phyloP scores from a whole-genome alignment of 2,888 invertebrate genomes.

The Papilio demoleus region DNA sequence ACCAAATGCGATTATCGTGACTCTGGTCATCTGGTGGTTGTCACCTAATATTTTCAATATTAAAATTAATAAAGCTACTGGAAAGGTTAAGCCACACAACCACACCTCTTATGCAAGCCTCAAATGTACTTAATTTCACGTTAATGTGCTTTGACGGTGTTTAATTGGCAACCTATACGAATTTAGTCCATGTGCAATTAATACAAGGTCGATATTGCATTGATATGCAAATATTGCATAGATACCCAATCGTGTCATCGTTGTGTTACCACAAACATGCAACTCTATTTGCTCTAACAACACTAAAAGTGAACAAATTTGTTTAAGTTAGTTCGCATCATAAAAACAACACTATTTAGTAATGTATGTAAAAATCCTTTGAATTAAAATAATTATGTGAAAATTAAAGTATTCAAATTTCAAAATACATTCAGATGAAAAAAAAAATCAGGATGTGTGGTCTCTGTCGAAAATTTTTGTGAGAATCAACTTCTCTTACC shows the following conservation, averaged over 20 bases:
- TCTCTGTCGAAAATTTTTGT: no score
- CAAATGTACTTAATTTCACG: not conserved
- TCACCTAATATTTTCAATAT: not conserved
- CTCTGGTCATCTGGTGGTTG: constrained; percentile 1
- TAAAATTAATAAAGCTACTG: constrained; percentile 7
- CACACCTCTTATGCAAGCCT: constrained; percentile 20
- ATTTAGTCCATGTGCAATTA: not conserved
- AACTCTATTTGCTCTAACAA: constrained; percentile 10
- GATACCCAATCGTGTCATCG: constrained; percentile 15
- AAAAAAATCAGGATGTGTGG: no score
- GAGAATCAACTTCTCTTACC: no score
- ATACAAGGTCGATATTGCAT: not conserved
- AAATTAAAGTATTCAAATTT: not conserved
- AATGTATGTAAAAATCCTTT: not conserved
- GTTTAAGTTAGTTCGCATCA: constrained; percentile 18
- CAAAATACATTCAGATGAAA: no score
- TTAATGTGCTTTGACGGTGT: not conserved
- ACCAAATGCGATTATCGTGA: constrained; percentile 17
- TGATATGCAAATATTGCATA: constrained; percentile 22
- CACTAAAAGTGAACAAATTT: constrained; percentile 17
- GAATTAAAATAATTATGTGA: not conserved
- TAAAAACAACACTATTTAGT: not conserved
- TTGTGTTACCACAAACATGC: constrained; percentile 22
- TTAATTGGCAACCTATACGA: not conserved
- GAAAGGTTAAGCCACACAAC: constrained; percentile 26